A percentile compares a stretch with the other conserved stretches of the same genome.
Evolutionary conservation across 2,113 vertebrate genomes (phyloP).

Genomic region (Oreotrochilus melanogaster): DNA sequence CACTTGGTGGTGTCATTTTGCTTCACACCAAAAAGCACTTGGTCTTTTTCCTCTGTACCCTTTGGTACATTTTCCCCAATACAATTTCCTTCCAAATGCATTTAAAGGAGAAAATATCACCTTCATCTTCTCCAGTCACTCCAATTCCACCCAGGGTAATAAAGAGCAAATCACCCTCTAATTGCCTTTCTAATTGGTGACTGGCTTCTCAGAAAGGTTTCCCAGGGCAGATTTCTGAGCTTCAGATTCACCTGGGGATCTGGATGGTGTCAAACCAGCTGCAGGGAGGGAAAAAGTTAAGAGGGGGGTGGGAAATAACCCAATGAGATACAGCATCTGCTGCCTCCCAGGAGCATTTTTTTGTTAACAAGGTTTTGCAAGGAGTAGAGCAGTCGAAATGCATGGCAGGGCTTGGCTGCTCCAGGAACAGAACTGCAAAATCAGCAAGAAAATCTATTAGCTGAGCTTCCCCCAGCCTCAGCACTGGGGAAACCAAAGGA

Average conservation of each 20-base stretch:
- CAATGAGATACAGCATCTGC: neutral
- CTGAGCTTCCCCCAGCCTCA: rapidly evolving
- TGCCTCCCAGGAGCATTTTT: neutral
- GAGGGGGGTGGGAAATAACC: neutral
- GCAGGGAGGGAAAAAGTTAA: neutral
- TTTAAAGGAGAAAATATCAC: neutral
- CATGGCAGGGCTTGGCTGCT: neutral
- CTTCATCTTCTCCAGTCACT: neutral
- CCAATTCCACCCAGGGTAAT: neutral
- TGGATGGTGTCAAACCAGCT: neutral
- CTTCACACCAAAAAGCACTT: neutral
- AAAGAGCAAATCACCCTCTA: neutral
- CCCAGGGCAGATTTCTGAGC: neutral
- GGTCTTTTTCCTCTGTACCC: neutral
- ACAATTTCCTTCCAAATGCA: neutral
- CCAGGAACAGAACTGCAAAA: slow-evolving; percentile 10
- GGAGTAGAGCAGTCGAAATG: neutral
- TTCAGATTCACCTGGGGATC: neutral
- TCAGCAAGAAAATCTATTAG: slow-evolving; percentile 28
- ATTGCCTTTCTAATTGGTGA: neutral
- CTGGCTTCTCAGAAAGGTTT: neutral
- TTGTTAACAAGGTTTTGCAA: slow-evolving; percentile 24
- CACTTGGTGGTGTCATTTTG: neutral
- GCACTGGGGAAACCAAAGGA: neutral
- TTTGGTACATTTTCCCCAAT: neutral